These are phyloP conservation scores for Panagrolaimus sp. DNA, from an alignment of 1,140 invertebrate species.

Conservation along the genomic window DNA sequence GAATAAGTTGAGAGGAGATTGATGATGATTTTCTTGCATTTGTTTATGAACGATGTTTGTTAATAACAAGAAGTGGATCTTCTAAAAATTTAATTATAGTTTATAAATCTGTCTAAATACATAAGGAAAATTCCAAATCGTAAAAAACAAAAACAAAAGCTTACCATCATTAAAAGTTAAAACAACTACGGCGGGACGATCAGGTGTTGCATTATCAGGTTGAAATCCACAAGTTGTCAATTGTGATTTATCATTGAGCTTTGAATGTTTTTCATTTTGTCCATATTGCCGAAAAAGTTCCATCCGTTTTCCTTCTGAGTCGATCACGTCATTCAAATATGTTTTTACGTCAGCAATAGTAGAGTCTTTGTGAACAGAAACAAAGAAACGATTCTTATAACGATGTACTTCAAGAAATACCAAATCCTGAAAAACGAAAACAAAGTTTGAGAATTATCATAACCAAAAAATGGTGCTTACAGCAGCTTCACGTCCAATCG, in stretches of 20 bases:
- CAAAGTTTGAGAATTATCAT: no score
- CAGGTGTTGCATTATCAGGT: neutral
- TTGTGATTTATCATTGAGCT: neutral
- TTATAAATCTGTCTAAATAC: no score
- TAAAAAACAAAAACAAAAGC: neutral
- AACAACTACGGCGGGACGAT: neutral
- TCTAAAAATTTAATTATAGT: no score
- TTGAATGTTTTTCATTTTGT: conserved; percentile 1
- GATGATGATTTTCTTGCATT: no score
- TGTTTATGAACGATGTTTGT: no score
- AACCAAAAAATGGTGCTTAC: no score
- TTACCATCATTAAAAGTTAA: neutral
- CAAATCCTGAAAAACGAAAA: neutral
- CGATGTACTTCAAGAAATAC: conserved; percentile 11
- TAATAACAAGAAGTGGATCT: no score
- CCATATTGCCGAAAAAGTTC: neutral
- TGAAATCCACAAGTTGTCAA: conserved; percentile 9
- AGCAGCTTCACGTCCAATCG: conserved; percentile 4
- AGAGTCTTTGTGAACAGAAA: conserved; percentile 6
- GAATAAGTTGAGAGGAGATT: no score
- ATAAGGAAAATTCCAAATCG: no score
- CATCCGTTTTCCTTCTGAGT: neutral
- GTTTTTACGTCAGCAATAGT: neutral
- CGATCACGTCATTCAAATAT: neutral
- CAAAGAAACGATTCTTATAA: conserved; percentile 3